These are phyloP conservation scores for Lagopus muta DNA, from an alignment of 2,113 vertebrate genomes.

Conservation along the genomic window DNA sequence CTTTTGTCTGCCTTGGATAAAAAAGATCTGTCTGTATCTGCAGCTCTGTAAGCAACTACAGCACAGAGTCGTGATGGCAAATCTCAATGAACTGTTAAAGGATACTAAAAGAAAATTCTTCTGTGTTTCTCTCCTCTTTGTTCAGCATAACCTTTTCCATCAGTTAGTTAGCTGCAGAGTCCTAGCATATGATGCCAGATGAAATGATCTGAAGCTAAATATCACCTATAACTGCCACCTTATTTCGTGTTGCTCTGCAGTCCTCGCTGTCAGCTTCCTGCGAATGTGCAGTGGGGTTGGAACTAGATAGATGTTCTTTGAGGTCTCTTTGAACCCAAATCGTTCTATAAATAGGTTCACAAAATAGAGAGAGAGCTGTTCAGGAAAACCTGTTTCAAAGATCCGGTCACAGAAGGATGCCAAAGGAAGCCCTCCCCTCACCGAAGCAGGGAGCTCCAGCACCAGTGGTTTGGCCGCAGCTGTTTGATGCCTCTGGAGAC, in stretches of 20 bases:
- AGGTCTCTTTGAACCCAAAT: too few species aligned
- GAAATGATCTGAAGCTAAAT: background rate
- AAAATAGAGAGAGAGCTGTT: background rate
- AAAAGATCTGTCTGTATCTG: background rate
- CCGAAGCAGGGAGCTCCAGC: background rate
- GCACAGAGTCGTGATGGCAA: background rate
- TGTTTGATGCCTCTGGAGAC: accelerated
- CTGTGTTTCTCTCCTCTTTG: background rate
- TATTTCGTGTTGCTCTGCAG: background rate
- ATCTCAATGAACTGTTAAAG: background rate
- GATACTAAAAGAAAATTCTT: background rate
- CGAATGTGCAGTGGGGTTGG: background rate
- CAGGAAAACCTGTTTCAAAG: background rate
- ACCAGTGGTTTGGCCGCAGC: background rate
- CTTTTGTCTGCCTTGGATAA: background rate
- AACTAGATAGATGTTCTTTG: too few species aligned
- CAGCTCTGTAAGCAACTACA: background rate
- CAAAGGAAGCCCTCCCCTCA: background rate
- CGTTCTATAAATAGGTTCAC: background rate
- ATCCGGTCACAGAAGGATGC: background rate
- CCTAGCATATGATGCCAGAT: background rate
- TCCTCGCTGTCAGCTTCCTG: background rate
- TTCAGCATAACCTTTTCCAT: background rate
- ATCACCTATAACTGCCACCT: background rate
- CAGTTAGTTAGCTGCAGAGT: background rate